Base-by-base conservation (phyloP, 2,888 invertebrate genomes). In the Andrena bicolor region DNA sequence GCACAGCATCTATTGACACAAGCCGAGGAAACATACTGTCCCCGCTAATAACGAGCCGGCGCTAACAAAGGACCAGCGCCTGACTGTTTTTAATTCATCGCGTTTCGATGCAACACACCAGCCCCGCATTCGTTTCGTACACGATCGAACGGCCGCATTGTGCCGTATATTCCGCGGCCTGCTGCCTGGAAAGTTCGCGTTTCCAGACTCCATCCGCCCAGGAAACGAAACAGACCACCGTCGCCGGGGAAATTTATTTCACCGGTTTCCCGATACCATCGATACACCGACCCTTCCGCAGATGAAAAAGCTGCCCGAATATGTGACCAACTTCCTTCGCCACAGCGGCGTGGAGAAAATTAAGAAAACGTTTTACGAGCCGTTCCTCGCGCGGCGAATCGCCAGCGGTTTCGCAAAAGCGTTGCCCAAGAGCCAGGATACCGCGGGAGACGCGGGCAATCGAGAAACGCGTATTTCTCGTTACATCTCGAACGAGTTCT, bases 161-260 rank as follows among this genome's bases (percentile, higher is more conserved):
- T 51, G 41, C 8, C 32, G 48, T 75, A 78, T 83, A 76, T 83
- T 73, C 71, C 71, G 51, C 48, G 56, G 48, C 41, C n/a, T 70
- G 30, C 49, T 23, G 35, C 60, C 64, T 61, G 35, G 35, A 64
- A 70, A 56, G 28, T 75, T 74, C 49, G 63, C 41, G 49, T 76
- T 75, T 82, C 77, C 49, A n/a, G 32, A 30, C 28, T 26, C 20
- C 6, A 13, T 28, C 41, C 28, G 58, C 41, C 53, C 32, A 80
- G 53, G 63, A 75, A 85, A 76, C 80, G 77, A 76, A 83, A 32
- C 61, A 64, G 56, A 49, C 51, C 58, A 56, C 51, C 35, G 28
- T 0, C 4, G 63, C 48, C 30, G 28, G 32, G 68, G 51, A 76
- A 87, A 86, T 84, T 78, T 87, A 84, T 87, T 80, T 80, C 66